Base-by-base conservation (phyloP, 2,797 vertebrate genomes). In the Pygocentrus nattereri region DNA sequence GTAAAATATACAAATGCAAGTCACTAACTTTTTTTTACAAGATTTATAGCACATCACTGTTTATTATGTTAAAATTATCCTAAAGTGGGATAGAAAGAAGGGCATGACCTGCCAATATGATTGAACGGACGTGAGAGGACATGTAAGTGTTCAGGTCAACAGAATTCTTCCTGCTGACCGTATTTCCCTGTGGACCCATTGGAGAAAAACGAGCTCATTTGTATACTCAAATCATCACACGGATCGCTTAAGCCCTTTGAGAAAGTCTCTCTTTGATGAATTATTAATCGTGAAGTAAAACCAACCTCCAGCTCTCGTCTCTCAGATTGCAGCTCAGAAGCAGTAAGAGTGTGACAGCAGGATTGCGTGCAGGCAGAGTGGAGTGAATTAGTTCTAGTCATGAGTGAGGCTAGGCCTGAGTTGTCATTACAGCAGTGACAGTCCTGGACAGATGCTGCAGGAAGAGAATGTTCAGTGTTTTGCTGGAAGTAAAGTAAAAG, bases 201-300 rank as follows among this genome's bases (percentile, higher is more conserved):
- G 31, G 27, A 18, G 47, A 59, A 78, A 76, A 77, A 65, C 34
- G 34, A 71, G 49, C 74, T 83, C 62, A 70, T 80, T 74, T 85
- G 64, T 78, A 70, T 80, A 64, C 62, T 50, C 58, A 30, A 61
- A 34, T 52, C 16, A 41, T 50, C 30, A 59, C 59, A 56, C 52
- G 19, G 58, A 56, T 80, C 62, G 18, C 54, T 82, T 83, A 47
- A 74, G 70, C 67, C 8, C 69, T 83, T 79, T 82, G 62, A 62
- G 25, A 74, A 76, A 50, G 13, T 64, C 65, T 80, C 27, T 52
- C 58, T 78, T 85, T 80, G 74, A 83, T 85, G 27, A 76, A 75
- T 85, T 83, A 74, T 82, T 85, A 58, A 83, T 80, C 54, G 59
- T n/a, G 80, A 82, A 70, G 47, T 82, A 77, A 56, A 83, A 79